Percentiles rank a stretch among this genome's conserved stretches.
Conservation (phyloP, 2,113 vertebrate species). For the Blennius ocellaris region DNA sequence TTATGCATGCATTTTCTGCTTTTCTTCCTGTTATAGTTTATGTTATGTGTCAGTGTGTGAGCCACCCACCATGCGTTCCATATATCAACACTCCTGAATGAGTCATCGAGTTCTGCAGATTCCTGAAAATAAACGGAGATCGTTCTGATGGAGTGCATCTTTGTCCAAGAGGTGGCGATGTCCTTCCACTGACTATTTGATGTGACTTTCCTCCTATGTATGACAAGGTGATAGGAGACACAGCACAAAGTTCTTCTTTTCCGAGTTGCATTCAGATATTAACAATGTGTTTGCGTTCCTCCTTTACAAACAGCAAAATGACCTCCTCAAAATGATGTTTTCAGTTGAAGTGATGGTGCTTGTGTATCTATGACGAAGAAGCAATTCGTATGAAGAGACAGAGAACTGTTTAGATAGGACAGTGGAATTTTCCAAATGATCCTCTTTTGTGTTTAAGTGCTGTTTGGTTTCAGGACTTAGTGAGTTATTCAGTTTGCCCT, state of each 20-base stretch:
- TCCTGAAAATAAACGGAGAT: too few relatives aligned
- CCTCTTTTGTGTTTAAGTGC: neutral
- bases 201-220: neutral
- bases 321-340: too few relatives aligned
- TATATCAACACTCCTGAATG: too few relatives aligned
- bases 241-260: neutral
- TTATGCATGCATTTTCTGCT: too few relatives aligned
- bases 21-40: too few relatives aligned
- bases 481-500: neutral
- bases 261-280: neutral
- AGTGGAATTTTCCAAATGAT: neutral
- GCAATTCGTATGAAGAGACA: neutral
- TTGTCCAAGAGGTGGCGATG: slow-evolving; percentile 51
- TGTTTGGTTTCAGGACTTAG: neutral
- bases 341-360: neutral
- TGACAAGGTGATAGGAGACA: neutral
- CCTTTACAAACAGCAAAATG: neutral
- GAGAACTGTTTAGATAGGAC: neutral
- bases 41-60: too few relatives aligned
- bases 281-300: neutral
- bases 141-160: neutral
- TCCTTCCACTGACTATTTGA: slow-evolving; percentile 7
- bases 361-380: neutral
- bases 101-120: too few relatives aligned
- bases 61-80: too few relatives aligned